These are phyloP conservation scores for Saccopteryx bilineata DNA, from an alignment of 2,113 vertebrate species.

Conservation along the genomic window DNA sequence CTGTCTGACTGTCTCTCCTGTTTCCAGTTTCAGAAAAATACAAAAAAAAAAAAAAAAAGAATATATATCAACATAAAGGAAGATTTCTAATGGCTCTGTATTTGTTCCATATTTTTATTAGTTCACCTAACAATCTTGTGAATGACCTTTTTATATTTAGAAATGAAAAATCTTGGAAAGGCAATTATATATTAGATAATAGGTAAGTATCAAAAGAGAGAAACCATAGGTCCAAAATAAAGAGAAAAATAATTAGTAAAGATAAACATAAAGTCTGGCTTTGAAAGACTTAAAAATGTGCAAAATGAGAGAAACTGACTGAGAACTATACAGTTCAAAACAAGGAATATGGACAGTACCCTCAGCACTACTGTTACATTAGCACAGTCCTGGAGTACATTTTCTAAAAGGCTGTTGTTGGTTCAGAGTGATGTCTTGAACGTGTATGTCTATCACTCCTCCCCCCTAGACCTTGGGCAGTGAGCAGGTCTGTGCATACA, in stretches of 20 bases:
- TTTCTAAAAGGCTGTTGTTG: neutral
- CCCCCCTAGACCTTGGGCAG: neutral
- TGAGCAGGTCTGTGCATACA: neutral
- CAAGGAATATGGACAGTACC: neutral
- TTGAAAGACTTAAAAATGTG: neutral
- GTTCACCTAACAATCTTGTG: neutral
- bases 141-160: neutral
- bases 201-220: neutral
- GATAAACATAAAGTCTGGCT: neutral
- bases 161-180: neutral
- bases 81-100: neutral
- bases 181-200: neutral
- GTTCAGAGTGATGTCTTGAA: neutral
- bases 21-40: no score
- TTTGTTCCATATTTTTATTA: neutral
- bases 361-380: neutral
- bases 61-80: neutral
- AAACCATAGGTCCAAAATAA: constrained; percentile 3
- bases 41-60: no score
- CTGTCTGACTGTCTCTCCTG: no score
- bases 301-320: neutral
- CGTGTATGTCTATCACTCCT: neutral
- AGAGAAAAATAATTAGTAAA: neutral
- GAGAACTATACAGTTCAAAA: constrained; percentile 12
- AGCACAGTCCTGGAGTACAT: neutral